Evolutionary conservation across 2,888 invertebrate species (phyloP), one percentile per base, ranked within the genome.

Genomic region (Macrophya alboannulata): DNA sequence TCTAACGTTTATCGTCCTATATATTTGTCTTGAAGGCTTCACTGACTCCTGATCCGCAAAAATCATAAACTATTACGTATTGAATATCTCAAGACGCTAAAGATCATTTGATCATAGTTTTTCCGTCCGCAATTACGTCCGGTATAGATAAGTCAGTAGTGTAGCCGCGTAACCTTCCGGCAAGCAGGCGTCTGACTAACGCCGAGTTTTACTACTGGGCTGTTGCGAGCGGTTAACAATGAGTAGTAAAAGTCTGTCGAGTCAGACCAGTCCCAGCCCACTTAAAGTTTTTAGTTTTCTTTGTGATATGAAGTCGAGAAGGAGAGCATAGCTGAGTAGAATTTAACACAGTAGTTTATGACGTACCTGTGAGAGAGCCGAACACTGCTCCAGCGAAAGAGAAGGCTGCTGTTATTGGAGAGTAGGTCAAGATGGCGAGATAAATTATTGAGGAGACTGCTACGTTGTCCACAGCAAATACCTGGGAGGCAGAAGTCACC

Each of bases 401-500:
- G 87, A 94, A 94, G 21, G 90, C 88, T 40, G 92, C 92, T 12
- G 93, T 92, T 21, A 92, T 89, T 2, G 94, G 94, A 25, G 94
- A 94, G 88, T 93, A 94, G 84, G 94, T 89, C 86, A 94, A 85
- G 55, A 94, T 89, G 25, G 91, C 94, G 71, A 94, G 87, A 88
- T 93, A 94, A 72, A 94, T 92, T 17, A 94, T 86, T 15, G 92
- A 89, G 31, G 94, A 93, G 17, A 91, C 88, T 31, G 90, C 89
- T 2, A 93, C 90, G 86, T 92, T 92, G 86, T 94, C 91, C 12
- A 93, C 89, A 21, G 91, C 94, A 84, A 91, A 94, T 51, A 94
- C 91, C 90, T 94, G 94, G 2, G 94, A 93, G 74, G 92, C 90
- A n/a, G 94, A 93, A 9, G 92, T 87, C 72, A 94, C 89, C 25